Percentiles rank a stretch among this genome's conserved stretches.
Conservation (phyloP, 2,797 vertebrate genomes). For the Paramormyrops hopkinsi region DNA sequence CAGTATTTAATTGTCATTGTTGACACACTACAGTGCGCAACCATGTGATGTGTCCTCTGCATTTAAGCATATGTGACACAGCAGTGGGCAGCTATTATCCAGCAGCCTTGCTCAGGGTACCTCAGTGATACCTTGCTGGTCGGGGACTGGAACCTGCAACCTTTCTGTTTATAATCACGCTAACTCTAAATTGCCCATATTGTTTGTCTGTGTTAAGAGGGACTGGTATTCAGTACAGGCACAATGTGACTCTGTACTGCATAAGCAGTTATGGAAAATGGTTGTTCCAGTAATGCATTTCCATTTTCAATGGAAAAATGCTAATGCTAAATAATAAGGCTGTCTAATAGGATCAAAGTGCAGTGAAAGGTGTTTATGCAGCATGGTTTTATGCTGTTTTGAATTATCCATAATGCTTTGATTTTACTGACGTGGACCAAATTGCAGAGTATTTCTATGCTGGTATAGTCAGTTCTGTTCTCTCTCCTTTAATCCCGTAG, state of each 20-base stretch:
- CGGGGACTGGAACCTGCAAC: not conserved
- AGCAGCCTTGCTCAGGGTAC: not conserved
- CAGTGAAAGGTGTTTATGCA: not conserved
- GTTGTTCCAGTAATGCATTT: not conserved
- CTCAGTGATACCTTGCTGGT: not conserved
- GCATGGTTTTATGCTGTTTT: not conserved
- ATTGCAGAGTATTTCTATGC: not conserved
- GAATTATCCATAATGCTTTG: not conserved
- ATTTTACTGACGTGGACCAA: not conserved
- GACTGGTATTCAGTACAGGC: not conserved
- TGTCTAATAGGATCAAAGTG: not conserved
- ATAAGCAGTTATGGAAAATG: not conserved
- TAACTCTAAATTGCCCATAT: not conserved
- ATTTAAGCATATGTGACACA: not conserved
- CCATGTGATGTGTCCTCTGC: not conserved
- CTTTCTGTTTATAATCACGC: not conserved
- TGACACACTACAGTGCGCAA: not conserved
- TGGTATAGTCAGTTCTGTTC: not conserved
- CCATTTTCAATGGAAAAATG: not conserved
- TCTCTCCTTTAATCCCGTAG: constrained; percentile 50
- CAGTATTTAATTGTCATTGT: not conserved
- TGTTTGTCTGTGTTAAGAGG: not conserved
- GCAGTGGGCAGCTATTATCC: not conserved
- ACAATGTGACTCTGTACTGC: not conserved
- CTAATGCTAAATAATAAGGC: not conserved